A percentile compares a stretch with the other conserved stretches of the same genome.
These are phyloP conservation scores for Drosophila subobscura DNA, from an alignment of 1,140 invertebrate species.

Conservation along the genomic window DNA sequence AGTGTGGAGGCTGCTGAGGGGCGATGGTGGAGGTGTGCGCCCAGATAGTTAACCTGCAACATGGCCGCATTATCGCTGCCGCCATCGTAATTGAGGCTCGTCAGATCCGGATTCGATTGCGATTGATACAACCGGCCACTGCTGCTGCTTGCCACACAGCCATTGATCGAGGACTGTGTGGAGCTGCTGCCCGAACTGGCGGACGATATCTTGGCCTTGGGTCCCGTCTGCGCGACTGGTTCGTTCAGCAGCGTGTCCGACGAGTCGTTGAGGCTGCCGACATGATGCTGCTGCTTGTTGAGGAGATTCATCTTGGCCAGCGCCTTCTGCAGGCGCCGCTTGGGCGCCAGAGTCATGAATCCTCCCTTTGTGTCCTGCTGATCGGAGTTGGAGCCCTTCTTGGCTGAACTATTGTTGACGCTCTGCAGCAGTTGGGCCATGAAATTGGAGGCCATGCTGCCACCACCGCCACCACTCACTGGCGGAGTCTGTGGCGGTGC, in stretches of 20 bases:
- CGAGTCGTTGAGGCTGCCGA: constrained; percentile 63
- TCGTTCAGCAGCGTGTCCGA: constrained; percentile 67
- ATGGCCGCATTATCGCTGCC: constrained; percentile 25
- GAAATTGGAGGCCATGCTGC: constrained; percentile 74
- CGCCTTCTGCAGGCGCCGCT: constrained; percentile 92
- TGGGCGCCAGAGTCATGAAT: constrained; percentile 94
- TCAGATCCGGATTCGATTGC: constrained; percentile 95
- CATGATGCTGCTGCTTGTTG: constrained; percentile 88
- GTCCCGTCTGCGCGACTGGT: not conserved
- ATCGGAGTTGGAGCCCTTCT: constrained; percentile 86
- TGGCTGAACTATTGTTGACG: constrained; percentile 83
- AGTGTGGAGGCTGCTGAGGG: constrained; percentile 73
- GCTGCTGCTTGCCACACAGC: constrained; percentile 20
- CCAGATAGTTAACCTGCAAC: constrained; percentile 68
- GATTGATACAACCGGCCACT: constrained; percentile 89
- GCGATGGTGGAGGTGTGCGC: constrained; percentile 61
- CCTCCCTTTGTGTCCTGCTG: constrained; percentile 86
- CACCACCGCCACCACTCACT: constrained; percentile 41
- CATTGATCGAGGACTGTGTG: constrained; percentile 52
- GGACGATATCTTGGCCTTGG: constrained; percentile 56
- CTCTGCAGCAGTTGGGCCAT: constrained; percentile 78
- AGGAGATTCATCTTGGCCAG: constrained; percentile 96
- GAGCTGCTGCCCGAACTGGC: constrained; percentile 57
- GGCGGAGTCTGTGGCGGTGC: constrained; percentile 65
- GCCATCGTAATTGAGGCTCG: constrained; percentile 90